Percentiles rank a stretch among this genome's conserved stretches.
These are phyloP conservation scores for Patella caerulea DNA, from an alignment of 2,888 invertebrate species.

Conservation along the genomic window DNA sequence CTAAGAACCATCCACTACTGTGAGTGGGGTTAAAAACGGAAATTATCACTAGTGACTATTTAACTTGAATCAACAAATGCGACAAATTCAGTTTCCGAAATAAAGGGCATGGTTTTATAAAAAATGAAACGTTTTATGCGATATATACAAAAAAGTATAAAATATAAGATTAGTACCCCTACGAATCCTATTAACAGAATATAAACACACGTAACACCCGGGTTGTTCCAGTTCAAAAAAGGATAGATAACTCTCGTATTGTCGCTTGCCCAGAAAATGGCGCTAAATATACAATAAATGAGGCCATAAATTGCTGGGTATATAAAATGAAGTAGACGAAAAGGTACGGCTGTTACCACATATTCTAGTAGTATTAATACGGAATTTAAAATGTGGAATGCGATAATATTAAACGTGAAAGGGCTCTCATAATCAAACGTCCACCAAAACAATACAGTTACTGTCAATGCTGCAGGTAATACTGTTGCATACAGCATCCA, in stretches of 20 bases:
- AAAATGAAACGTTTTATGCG: constrained; percentile 42
- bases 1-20: no score
- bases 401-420: constrained; percentile 42
- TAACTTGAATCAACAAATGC: no score
- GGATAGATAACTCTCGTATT: constrained; percentile 57
- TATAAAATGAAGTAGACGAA: constrained; percentile 57
- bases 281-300: constrained; percentile 58
- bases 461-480: constrained; percentile 48
- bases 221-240: constrained; percentile 63
- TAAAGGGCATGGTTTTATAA: background rate
- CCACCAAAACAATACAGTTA: constrained; percentile 60
- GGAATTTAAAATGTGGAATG: constrained; percentile 62
- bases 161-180: constrained; percentile 49
- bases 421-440: constrained; percentile 30
- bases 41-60: no score
- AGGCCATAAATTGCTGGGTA: constrained; percentile 56
- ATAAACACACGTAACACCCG: constrained; percentile 48
- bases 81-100: no score
- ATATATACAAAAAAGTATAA: constrained; percentile 50
- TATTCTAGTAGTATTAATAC: constrained; percentile 60
- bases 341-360: constrained; percentile 53
- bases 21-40: no score
- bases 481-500: constrained; percentile 59
- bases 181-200: constrained; percentile 48
- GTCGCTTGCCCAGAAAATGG: constrained; percentile 60